phyloP scores from a whole-genome alignment of 2,797 vertebrate genomes.

The Peromyscus attwateri region DNA sequence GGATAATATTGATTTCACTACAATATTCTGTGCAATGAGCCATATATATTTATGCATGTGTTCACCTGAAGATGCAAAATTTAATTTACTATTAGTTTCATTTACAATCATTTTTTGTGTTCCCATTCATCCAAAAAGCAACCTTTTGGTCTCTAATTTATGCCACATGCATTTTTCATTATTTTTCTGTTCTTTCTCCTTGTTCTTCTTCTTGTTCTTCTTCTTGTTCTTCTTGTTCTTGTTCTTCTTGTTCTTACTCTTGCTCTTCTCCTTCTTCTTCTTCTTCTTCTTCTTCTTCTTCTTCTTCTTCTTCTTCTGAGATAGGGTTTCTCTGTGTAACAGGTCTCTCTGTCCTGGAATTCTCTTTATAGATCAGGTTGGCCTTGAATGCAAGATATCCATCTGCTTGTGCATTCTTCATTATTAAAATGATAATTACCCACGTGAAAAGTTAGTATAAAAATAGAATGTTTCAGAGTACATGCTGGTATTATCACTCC shows the following conservation, averaged over 20 bases:
- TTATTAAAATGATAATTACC: background rate
- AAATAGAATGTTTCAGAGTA: background rate
- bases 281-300: too few relatives aligned
- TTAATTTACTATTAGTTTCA: background rate
- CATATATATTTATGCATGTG: background rate
- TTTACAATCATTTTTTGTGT: background rate
- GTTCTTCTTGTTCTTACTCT: too few relatives aligned
- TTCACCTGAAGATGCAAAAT: background rate
- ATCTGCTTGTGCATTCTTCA: background rate
- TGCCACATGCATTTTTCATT: background rate
- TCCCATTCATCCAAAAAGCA: background rate
- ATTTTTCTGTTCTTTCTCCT: background rate
- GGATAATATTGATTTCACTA: background rate
- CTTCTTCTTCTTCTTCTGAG: too few relatives aligned
- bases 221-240: too few relatives aligned
- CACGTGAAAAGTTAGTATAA: background rate
- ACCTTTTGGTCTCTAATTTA: background rate
- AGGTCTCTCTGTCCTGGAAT: too few relatives aligned
- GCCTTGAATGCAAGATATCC: too few relatives aligned
- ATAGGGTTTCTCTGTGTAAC: too few relatives aligned
- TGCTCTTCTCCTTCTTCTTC: too few relatives aligned
- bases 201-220: too few relatives aligned
- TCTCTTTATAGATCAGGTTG: too few relatives aligned
- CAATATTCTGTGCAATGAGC: background rate
- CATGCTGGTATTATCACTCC: background rate